These are phyloP conservation scores for Eulemur macaco DNA, from an alignment of 2,113 vertebrate species.

Conservation along the genomic window DNA sequence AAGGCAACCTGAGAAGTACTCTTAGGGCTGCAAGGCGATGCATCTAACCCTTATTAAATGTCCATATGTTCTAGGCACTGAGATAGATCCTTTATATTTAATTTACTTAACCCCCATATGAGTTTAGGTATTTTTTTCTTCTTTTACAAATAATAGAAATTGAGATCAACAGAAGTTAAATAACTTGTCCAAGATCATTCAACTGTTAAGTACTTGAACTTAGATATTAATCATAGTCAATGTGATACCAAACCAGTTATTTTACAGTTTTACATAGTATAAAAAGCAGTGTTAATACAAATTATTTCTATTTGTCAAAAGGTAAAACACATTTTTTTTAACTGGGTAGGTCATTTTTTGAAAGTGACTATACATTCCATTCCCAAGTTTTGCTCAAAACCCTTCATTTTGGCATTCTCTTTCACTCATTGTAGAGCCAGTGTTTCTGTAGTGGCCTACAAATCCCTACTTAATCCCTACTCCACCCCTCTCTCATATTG, in stretches of 20 bases:
- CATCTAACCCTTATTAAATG: slow-evolving; percentile 15
- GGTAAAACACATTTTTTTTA: not conserved
- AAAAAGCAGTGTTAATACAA: not conserved
- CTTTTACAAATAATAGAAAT: not conserved
- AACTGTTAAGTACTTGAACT: not conserved
- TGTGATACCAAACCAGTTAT: not conserved
- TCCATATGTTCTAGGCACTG: not conserved
- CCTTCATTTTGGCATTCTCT: not conserved
- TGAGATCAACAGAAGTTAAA: not conserved
- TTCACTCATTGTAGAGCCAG: not conserved
- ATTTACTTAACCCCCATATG: not conserved
- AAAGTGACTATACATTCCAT: not conserved
- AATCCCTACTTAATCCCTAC: not conserved
- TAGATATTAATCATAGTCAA: slow-evolving; percentile 33
- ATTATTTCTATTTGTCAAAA: not conserved
- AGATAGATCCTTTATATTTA: slow-evolving; percentile 8
- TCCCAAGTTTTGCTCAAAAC: not conserved
- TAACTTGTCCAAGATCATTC: not conserved
- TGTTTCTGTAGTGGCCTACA: not conserved
- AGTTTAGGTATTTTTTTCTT: not conserved
- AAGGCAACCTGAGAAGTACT: not conserved
- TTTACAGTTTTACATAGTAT: slow-evolving; percentile 9
- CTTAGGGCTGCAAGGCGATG: not conserved
- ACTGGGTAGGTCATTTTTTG: not conserved
- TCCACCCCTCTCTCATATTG: not conserved